phyloP scores from a whole-genome alignment of 2,797 vertebrate genomes.

The Malurus leucopterus region DNA sequence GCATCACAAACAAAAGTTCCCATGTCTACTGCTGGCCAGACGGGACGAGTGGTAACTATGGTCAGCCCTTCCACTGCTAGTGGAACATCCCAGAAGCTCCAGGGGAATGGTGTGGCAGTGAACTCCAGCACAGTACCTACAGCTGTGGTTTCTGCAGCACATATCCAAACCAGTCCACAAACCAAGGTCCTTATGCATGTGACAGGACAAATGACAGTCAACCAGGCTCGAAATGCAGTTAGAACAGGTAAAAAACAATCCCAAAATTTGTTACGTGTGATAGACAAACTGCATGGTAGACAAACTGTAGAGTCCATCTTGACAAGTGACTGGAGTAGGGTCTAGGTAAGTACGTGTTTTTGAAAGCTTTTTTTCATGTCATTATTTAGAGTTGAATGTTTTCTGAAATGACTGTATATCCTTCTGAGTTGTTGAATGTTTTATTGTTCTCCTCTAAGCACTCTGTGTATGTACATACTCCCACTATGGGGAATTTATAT shows the following conservation, averaged over 20 bases:
- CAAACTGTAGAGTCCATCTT: not conserved
- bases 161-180: constrained; percentile 87
- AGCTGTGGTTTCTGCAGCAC: constrained; percentile 81
- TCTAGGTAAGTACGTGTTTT: not conserved
- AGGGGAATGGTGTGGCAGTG: constrained; percentile 76
- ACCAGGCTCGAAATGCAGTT: constrained; percentile 91
- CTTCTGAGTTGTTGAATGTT: not conserved
- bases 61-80: constrained; percentile 80
- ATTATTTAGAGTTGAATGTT: not conserved
- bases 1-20: constrained; percentile 86
- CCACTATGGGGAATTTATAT: not conserved
- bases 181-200: constrained; percentile 89
- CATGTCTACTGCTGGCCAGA: constrained; percentile 81
- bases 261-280: rapidly evolving
- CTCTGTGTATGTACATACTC: not conserved
- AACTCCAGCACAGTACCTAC: constrained; percentile 75
- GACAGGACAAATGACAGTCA: constrained; percentile 95
- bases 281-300: not conserved
- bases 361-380: not conserved
- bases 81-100: constrained; percentile 75
- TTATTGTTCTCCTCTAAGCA: not conserved
- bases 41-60: constrained; percentile 82
- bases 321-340: not conserved
- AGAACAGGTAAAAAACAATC: constrained; percentile 82
- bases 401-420: not conserved